phyloP scores from a whole-genome alignment of 2,797 vertebrate genomes.

The Argyrosomus regius region DNA sequence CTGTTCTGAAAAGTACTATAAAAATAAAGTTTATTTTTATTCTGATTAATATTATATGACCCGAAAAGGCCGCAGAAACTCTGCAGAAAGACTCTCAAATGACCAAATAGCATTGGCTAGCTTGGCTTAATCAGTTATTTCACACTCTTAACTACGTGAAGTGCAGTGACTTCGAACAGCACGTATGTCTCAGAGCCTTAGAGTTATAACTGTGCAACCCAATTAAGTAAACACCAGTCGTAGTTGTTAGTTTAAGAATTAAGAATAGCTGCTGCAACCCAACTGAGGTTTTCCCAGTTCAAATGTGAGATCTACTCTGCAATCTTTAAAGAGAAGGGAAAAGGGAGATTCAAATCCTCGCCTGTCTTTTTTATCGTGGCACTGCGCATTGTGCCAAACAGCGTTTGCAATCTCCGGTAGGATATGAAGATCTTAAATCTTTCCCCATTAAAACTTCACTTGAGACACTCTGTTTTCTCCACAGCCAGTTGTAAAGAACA shows the following conservation, averaged over 20 bases:
- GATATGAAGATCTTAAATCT: slow-evolving; percentile 82
- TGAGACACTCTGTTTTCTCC: slow-evolving; percentile 60
- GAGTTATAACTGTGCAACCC: neutral
- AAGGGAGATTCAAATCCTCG: slow-evolving; percentile 18
- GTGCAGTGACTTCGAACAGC: neutral
- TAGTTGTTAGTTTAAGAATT: neutral
- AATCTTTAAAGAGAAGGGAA: slow-evolving; percentile 17
- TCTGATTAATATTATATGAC: no score
- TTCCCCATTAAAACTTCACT: slow-evolving; percentile 75
- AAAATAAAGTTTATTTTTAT: no score
- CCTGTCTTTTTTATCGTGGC: slow-evolving; percentile 52
- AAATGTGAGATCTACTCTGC: slow-evolving; percentile 13
- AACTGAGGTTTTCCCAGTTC: neutral
- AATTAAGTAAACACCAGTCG: neutral
- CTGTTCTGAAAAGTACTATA: no score
- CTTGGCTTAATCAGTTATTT: neutral
- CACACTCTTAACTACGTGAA: neutral
- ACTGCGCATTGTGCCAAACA: slow-evolving; percentile 59
- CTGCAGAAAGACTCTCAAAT: neutral
- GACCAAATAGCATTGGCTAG: neutral
- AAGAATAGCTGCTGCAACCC: neutral
- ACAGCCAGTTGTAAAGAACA: slow-evolving; percentile 67
- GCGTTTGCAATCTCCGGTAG: slow-evolving; percentile 61
- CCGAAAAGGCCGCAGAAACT: no score
- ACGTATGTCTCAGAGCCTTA: neutral